phyloP scores from a whole-genome alignment of 2,113 vertebrate species.

The Hydrolagus affinis region DNA sequence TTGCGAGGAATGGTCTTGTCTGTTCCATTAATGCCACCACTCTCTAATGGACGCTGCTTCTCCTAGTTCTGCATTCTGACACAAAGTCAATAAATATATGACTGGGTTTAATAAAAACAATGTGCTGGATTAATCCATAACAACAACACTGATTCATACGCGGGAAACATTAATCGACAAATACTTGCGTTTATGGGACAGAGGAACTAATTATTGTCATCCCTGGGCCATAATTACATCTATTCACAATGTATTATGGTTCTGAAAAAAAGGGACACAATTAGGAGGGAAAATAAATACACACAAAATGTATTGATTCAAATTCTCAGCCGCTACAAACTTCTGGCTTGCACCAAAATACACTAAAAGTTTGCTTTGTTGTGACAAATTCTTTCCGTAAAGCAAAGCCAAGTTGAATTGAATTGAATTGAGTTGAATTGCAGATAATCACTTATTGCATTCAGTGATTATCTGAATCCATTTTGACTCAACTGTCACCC shows the following conservation, averaged over 20 bases:
- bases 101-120: conserved; percentile 20
- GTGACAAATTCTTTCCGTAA: too few relatives aligned
- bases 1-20: conserved; percentile 22
- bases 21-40: conserved; percentile 19
- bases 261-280: neutral
- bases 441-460: too few relatives aligned
- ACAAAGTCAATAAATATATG: conserved; percentile 29
- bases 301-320: neutral
- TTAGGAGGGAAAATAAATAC: neutral
- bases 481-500: too few relatives aligned
- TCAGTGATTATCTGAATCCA: too few relatives aligned
- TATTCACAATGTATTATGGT: neutral
- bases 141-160: neutral
- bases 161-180: conserved; percentile 7
- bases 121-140: conserved; percentile 12
- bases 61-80: neutral
- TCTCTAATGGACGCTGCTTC: conserved; percentile 31
- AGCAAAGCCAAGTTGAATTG: too few relatives aligned
- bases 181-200: neutral
- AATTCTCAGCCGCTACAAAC: too few relatives aligned
- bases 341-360: too few relatives aligned
- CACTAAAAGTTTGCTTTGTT: too few relatives aligned
- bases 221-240: conserved; percentile 10
- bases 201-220: neutral
- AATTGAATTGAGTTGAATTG: too few relatives aligned